Evolutionary conservation across 2,797 vertebrate species (phyloP).

Genomic region (Phoeniculus purpureus): DNA sequence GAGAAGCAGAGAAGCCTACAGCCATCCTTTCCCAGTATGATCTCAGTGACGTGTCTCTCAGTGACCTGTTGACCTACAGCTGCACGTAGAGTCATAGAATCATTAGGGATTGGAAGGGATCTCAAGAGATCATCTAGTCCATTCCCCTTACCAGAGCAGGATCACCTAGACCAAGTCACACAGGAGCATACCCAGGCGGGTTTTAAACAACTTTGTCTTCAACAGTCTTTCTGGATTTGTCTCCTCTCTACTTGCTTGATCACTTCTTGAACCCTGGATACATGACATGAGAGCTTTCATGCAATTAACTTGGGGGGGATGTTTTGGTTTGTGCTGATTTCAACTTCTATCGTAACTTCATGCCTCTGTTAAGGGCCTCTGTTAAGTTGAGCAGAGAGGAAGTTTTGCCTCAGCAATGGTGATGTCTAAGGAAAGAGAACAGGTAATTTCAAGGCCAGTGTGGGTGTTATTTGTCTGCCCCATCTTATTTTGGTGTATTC

Average conservation of each 20-base stretch:
- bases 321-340: not conserved
- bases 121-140: too few relatives aligned
- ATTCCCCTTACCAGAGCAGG: too few relatives aligned
- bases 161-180: too few relatives aligned
- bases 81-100: not conserved
- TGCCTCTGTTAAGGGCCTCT: fast-evolving
- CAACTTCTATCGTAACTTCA: not conserved
- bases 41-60: not conserved
- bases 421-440: not conserved
- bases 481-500: not conserved
- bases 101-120: too few relatives aligned
- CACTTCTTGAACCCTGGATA: not conserved
- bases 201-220: not conserved
- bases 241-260: not conserved
- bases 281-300: not conserved
- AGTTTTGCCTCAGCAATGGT: fast-evolving
- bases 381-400: not conserved
- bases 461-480: not conserved
- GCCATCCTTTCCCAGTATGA: not conserved
- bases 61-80: fast-evolving
- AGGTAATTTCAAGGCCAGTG: not conserved
- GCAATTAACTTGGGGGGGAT: fast-evolving
- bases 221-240: not conserved
- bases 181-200: too few relatives aligned
- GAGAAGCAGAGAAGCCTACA: not conserved